Evolutionary conservation across 2,888 invertebrate genomes (phyloP).

Genomic region (Lumbricus terrestris): DNA sequence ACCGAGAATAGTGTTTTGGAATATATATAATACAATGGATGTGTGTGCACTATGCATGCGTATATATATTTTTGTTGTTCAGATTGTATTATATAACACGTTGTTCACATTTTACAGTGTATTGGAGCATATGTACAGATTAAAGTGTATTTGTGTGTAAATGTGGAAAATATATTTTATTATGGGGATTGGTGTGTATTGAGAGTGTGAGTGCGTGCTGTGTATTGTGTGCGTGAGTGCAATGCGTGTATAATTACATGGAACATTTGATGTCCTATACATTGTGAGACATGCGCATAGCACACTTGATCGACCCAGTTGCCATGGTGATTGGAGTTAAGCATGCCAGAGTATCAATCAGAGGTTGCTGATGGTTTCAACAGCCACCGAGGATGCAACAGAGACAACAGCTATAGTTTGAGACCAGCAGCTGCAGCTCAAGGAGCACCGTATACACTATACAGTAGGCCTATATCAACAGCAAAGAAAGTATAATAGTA

Average conservation of each 20-base stretch:
- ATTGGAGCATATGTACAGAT: not conserved
- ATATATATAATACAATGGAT: not conserved
- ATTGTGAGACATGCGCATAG: too few relatives aligned
- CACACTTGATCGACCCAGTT: constrained; percentile 9
- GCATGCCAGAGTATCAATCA: not conserved
- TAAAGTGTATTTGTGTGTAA: not conserved
- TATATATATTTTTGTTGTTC: not conserved
- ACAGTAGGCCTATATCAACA: too few relatives aligned
- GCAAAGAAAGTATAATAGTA: too few relatives aligned
- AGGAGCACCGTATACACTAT: too few relatives aligned
- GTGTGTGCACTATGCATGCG: not conserved
- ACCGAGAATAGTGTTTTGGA: too few relatives aligned
- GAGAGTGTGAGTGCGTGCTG: too few relatives aligned
- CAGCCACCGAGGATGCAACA: not conserved
- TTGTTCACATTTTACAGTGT: not conserved
- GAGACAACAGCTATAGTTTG: not conserved
- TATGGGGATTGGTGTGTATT: not conserved
- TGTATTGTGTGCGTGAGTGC: too few relatives aligned
- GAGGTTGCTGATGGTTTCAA: too few relatives aligned
- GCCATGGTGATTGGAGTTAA: not conserved
- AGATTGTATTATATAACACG: not conserved
- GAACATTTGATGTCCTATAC: too few relatives aligned
- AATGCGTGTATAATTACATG: too few relatives aligned
- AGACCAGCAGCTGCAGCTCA: too few relatives aligned
- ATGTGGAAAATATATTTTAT: too few relatives aligned